Evolutionary conservation across 2,888 invertebrate species (phyloP), one percentile per base, ranked within the genome.

Genomic region (Noctua janthina): DNA sequence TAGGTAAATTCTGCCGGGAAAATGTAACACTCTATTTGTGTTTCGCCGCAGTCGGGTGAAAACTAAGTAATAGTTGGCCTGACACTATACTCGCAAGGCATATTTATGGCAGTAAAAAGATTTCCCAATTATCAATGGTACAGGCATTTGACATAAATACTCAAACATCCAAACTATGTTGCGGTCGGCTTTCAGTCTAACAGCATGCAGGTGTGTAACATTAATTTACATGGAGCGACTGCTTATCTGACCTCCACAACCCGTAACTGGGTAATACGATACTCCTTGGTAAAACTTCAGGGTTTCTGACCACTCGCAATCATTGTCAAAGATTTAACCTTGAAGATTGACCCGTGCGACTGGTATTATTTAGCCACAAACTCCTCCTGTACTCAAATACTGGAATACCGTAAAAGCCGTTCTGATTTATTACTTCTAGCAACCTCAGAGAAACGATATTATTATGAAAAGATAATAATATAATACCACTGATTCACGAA

Each of bases 401-500:
- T 66, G 10, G 35, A 64, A 46, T 68, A 68, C 43, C 46, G 4
- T 7, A 29, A 46, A 49, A n/a, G 17, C 54, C n/a, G 17, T 51
- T 35, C 29, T 4, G 17, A 46, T 1, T 46, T 13, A 46, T n/a
- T 20, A 4, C n/a, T 68, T n/a, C 29, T 54, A 46, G 54, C 11
- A 78, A 81, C 13, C 13, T 13, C 20, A 49, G n/a, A 20, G 15
- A 29, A 78, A 56, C 13, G 39, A 46, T 46, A 69, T 77, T 62
- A 62, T 35, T 35, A 56, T 3, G 20, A 39, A 56, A 20, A n/a
- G 29, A 56, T 67, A 46, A 67, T 43, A 67, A 56, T 35, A 35
- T 35, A 35, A 35, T 35, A 35, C 56, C n/a, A 46, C 46, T n/a
- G 43, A 66, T 56, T 83, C 46, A 10, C 35, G 35, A 15, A 73